Evolutionary conservation across 2,888 invertebrate genomes (phyloP).

Genomic region (Drosophila barbarae): DNA sequence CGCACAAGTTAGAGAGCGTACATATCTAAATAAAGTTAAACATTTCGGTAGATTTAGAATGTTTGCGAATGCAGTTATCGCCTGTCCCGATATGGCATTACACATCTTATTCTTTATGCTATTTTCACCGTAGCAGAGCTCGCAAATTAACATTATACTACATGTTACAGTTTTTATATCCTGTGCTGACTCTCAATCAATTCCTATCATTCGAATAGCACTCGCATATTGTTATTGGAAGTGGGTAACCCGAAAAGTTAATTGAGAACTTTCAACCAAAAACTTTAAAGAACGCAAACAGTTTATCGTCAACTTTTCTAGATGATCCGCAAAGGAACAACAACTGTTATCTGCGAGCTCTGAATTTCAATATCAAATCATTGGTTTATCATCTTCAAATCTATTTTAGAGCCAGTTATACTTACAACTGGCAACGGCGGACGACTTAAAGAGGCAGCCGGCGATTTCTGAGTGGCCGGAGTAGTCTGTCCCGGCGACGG

Average conservation of each 20-base stretch:
- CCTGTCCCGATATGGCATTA: neutral
- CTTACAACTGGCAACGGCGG: slow-evolving; percentile 88
- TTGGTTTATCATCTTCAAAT: too few relatives aligned
- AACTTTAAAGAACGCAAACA: too few relatives aligned
- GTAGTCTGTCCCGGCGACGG: slow-evolving; percentile 70
- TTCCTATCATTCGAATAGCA: neutral
- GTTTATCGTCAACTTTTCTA: neutral
- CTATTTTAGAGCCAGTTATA: slow-evolving; percentile 44
- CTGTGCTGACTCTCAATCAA: neutral
- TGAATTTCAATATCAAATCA: neutral
- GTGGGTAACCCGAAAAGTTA: neutral
- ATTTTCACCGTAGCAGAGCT: neutral
- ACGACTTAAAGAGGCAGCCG: slow-evolving; percentile 81
- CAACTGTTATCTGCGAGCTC: neutral
- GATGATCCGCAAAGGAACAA: neutral
- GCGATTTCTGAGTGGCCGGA: slow-evolving; percentile 80
- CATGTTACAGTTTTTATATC: neutral
- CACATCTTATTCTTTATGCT: neutral
- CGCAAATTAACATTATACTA: neutral
- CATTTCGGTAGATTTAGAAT: neutral
- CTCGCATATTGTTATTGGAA: neutral
- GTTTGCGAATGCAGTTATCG: neutral
- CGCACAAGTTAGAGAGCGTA: too few relatives aligned
- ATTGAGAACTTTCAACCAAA: neutral
- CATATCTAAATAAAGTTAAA: too few relatives aligned